These are phyloP conservation scores for Mallotus villosus DNA, from an alignment of 2,797 vertebrate genomes.

Conservation along the genomic window DNA sequence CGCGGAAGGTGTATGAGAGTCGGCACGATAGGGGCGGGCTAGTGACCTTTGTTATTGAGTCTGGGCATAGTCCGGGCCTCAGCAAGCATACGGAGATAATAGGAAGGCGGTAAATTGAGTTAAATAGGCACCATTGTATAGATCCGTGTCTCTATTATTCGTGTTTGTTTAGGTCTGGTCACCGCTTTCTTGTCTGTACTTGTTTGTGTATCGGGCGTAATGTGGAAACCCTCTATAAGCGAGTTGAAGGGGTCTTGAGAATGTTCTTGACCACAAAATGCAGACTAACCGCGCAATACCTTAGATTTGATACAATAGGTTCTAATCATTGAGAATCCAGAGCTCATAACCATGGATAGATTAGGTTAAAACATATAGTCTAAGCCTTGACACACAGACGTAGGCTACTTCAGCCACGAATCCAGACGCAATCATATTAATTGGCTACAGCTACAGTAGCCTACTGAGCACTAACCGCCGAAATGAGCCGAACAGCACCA, in stretches of 20 bases:
- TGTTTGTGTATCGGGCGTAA: constrained; percentile 65
- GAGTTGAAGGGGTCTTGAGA: constrained; percentile 25
- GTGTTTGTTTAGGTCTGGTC: constrained; percentile 70
- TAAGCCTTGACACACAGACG: too few species aligned
- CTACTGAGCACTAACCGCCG: too few species aligned
- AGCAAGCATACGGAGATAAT: constrained; percentile 72
- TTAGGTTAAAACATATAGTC: background rate
- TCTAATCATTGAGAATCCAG: background rate
- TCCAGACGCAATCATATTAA: too few species aligned
- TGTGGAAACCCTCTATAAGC: constrained; percentile 38
- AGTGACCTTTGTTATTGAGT: constrained; percentile 73
- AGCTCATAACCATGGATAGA: background rate
- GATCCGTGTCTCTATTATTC: constrained; percentile 71
- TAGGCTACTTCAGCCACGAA: too few species aligned
- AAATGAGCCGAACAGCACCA: background rate
- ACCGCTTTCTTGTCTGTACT: constrained; percentile 42
- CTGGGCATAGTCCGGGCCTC: constrained; percentile 68
- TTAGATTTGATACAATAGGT: background rate
- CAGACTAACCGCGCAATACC: constrained; percentile 28
- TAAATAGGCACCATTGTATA: constrained; percentile 71
- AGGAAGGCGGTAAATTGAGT: constrained; percentile 67
- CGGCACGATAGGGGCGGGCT: constrained; percentile 60
- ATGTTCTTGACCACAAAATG: background rate
- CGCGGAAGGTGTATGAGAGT: constrained; percentile 69
- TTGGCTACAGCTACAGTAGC: too few species aligned